A percentile compares a stretch with the other conserved stretches of the same genome.
Evolutionary conservation across 92 coral and sea anemone genomes (phyloP).

Genomic region (Epizoanthus illoricatus): DNA sequence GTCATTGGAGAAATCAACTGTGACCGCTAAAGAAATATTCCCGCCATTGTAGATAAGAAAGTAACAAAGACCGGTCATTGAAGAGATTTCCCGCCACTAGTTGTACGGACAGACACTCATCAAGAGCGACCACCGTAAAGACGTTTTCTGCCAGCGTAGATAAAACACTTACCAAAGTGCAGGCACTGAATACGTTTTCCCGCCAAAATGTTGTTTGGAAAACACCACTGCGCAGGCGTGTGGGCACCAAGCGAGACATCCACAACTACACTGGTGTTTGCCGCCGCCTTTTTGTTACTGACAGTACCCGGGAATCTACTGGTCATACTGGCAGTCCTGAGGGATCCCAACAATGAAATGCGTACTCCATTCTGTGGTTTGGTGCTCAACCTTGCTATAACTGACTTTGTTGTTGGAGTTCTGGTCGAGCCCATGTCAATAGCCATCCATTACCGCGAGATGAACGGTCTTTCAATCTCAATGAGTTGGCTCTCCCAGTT

Average conservation of each 20-base stretch:
- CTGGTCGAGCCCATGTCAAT: slow-evolving; percentile 75
- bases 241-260: slow-evolving; percentile 81
- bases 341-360: slow-evolving; percentile 70
- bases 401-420: slow-evolving; percentile 73
- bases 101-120: too few relatives aligned
- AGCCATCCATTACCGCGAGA: slow-evolving; percentile 63
- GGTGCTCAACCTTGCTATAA: slow-evolving; percentile 70
- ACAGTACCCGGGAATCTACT: slow-evolving; percentile 78
- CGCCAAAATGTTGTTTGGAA: slow-evolving; percentile 66
- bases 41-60: too few relatives aligned
- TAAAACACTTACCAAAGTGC: background rate
- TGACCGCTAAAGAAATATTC: too few relatives aligned
- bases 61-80: too few relatives aligned
- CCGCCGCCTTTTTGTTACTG: slow-evolving; percentile 64
- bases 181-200: background rate
- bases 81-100: too few relatives aligned
- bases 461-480: background rate
- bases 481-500: slow-evolving; percentile 38
- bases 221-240: slow-evolving; percentile 71
- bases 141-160: background rate
- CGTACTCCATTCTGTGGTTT: slow-evolving; percentile 73
- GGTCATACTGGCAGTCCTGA: slow-evolving; percentile 71
- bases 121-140: too few relatives aligned
- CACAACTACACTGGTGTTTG: slow-evolving; percentile 60
- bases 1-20: too few relatives aligned